A percentile compares a stretch with the other conserved stretches of the same genome.
Evolutionary conservation across 2,888 invertebrate species (phyloP).

Genomic region (Clunio marinus): DNA sequence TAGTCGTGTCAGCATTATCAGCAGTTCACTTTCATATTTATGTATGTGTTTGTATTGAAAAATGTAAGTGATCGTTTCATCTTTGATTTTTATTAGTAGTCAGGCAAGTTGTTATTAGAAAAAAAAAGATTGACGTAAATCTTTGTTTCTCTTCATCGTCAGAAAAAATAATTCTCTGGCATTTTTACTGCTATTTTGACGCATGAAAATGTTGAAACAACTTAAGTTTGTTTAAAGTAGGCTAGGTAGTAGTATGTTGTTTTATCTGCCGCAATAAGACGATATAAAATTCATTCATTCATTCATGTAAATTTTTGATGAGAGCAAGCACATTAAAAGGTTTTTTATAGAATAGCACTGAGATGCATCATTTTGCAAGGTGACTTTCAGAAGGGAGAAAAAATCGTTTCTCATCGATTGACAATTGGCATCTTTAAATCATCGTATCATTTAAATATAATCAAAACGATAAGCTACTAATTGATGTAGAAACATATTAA

Average conservation of each 20-base stretch:
- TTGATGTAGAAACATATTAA: neutral
- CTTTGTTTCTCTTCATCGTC: neutral
- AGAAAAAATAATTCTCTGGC: neutral
- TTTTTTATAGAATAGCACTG: no score
- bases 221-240: no score
- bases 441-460: no score
- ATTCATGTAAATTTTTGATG: no score
- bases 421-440: no score
- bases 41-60: constrained; percentile 3
- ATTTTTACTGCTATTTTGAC: neutral
- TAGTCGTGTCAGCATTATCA: constrained; percentile 5
- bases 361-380: no score
- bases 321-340: neutral
- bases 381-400: no score
- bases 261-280: no score
- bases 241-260: no score
- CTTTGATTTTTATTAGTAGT: neutral
- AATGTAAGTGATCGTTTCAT: no score
- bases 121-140: constrained; percentile 12
- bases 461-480: neutral
- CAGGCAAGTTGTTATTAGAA: neutral
- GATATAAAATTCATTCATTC: no score
- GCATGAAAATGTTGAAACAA: neutral
- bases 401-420: no score
- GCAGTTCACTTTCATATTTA: neutral